Evolutionary conservation across 2,113 vertebrate species (phyloP).

Genomic region (Syngnathoides biaculeatus): DNA sequence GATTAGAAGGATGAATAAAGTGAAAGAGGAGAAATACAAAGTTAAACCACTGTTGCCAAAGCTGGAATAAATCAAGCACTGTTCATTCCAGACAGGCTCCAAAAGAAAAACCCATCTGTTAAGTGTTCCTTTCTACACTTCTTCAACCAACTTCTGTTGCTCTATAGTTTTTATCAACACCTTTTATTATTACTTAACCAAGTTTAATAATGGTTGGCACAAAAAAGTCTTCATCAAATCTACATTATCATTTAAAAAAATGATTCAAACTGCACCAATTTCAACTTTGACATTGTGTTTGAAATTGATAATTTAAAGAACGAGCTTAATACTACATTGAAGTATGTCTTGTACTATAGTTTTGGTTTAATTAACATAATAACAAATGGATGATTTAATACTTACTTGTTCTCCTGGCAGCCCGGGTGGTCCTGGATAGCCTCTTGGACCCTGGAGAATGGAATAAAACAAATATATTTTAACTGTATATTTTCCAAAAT

Average conservation of each 20-base stretch:
- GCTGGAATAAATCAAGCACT: slow-evolving; percentile 70
- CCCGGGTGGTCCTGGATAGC: slow-evolving; percentile 79
- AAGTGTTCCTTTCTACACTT: slow-evolving; percentile 40
- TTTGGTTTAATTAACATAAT: background rate
- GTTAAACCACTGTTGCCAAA: slow-evolving; percentile 41
- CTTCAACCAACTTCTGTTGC: slow-evolving; percentile 9
- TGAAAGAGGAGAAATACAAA: slow-evolving; percentile 61
- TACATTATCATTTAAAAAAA: background rate
- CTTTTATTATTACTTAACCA: background rate
- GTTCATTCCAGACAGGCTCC: slow-evolving; percentile 52
- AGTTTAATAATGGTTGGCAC: background rate
- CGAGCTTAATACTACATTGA: background rate
- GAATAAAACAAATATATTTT: slow-evolving; percentile 23
- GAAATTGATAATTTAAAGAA: background rate
- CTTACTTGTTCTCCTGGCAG: slow-evolving; percentile 85
- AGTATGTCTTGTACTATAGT: background rate
- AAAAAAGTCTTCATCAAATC: background rate
- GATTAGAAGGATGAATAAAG: slow-evolving; percentile 59
- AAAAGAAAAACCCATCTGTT: slow-evolving; percentile 22
- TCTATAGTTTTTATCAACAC: background rate
- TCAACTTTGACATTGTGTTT: background rate
- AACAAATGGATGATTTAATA: background rate
- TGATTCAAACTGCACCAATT: background rate
- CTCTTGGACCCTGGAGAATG: slow-evolving; percentile 83
- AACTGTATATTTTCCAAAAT: background rate